Base-by-base conservation (phyloP, 2,888 invertebrate genomes). In the Volucella inanis region DNA sequence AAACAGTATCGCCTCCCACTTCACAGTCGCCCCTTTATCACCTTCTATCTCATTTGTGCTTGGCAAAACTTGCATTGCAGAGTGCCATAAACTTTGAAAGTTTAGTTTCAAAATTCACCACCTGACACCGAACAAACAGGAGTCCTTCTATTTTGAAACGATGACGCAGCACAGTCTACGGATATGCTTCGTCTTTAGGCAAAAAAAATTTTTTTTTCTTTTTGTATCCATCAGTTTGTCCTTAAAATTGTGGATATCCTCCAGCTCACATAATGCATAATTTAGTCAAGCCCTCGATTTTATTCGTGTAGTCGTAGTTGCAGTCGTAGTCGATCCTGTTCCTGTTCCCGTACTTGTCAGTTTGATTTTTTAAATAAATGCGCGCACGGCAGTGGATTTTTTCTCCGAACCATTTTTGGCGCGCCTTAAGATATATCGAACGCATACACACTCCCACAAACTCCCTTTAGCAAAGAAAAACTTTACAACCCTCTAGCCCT, bases 201-300 rank as follows among this genome's bases (percentile, higher is more conserved):
- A 45, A n/a, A 9, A 55, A 45, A n/a, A 9, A 55, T 64, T 74
- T 8, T 22, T 4, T 22, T 3, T 31, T 31, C 6, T 31, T 31
- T 31, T 31, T 31, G 18, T 6, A 6, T 31, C 31, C 31, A 31
- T 31, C 31, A 31, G 31, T 31, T 31, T 9, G 4, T 3, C 15
- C 55, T 64, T 22, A 76, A 76, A 67, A 67, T 59, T 50, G 39
- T 68, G 54, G 62, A 77, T 62, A 77, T 77, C 68, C 77, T 70
- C 47, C 31, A 31, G 31, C 31, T 31, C 55, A 62, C 62, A 70
- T 68, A 47, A 62, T 77, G 68, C 54, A 77, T 77, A 77, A 70
- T 70, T 77, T 70, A 70, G 77, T 70, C 49, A 70, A 31, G 77
- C 10, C 43, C 62, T 70, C 77, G 59, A 70, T 70, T 68, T 59